Conservation (phyloP, 2,113 vertebrate genomes). For the Malurus cyaneus region DNA sequence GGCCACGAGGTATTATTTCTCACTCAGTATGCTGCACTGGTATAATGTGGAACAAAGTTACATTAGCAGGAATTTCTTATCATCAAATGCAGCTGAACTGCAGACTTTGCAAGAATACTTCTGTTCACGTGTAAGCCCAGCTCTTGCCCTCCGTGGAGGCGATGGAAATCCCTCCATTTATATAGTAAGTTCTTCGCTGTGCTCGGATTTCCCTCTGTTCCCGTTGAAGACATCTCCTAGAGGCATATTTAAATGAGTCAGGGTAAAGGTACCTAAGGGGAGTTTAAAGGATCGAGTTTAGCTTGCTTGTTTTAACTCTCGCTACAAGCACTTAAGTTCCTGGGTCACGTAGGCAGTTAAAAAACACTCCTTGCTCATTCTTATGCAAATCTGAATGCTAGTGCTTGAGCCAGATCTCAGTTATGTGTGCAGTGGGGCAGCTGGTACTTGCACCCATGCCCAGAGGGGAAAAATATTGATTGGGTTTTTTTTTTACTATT, state of each 20-base stretch:
- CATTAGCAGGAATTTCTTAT: background rate
- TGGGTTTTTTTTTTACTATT: conserved; percentile 19
- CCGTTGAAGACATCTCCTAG: background rate
- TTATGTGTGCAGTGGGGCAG: background rate
- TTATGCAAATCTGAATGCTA: background rate
- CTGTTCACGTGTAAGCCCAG: background rate
- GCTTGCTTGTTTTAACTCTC: background rate
- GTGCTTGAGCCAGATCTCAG: background rate
- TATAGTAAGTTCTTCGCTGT: background rate
- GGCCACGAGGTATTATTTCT: background rate
- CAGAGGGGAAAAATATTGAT: conserved; percentile 3
- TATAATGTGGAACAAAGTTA: background rate
- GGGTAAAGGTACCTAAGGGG: background rate
- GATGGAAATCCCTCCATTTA: background rate
- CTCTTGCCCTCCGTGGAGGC: background rate
- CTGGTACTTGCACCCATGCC: background rate
- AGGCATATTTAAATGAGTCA: background rate
- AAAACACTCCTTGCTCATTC: background rate
- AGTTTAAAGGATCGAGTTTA: background rate
- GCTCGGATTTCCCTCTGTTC: background rate
- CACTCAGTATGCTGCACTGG: background rate
- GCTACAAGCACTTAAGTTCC: background rate
- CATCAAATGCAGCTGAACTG: background rate
- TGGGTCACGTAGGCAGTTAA: background rate
- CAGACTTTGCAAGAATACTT: background rate